phyloP scores from a whole-genome alignment of 2,797 vertebrate species.

The Periophthalmus magnuspinnatus region DNA sequence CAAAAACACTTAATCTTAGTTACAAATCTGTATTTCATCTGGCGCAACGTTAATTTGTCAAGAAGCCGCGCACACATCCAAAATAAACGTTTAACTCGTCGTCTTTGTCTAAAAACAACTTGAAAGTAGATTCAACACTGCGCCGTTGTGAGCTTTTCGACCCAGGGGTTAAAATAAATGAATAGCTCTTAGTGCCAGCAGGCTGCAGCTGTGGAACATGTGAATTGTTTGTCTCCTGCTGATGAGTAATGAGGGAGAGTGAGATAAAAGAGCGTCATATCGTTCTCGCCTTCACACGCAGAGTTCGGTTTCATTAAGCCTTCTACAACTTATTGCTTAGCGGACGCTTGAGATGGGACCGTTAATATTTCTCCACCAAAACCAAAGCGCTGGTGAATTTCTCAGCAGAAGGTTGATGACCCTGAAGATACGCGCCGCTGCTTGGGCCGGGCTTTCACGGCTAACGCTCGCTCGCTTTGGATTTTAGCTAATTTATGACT shows the following conservation, averaged over 20 bases:
- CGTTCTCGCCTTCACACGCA: slow-evolving; percentile 56
- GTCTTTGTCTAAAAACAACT: slow-evolving; percentile 38
- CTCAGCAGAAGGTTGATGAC: slow-evolving; percentile 36
- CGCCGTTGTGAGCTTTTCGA: slow-evolving; percentile 57
- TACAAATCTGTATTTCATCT: neutral
- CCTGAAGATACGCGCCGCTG: slow-evolving; percentile 16
- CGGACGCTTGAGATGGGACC: slow-evolving; percentile 21
- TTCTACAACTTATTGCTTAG: slow-evolving; percentile 39
- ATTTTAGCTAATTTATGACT: slow-evolving; percentile 65
- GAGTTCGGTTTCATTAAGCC: slow-evolving; percentile 60
- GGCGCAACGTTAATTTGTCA: neutral
- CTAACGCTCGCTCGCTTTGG: slow-evolving; percentile 49
- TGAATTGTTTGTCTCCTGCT: slow-evolving; percentile 70
- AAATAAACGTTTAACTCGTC: slow-evolving; percentile 15
- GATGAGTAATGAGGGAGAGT: slow-evolving; percentile 70
- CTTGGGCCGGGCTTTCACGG: slow-evolving; percentile 34
- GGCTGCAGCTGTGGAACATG: slow-evolving; percentile 74
- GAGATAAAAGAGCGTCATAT: slow-evolving; percentile 71
- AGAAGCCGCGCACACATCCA: neutral
- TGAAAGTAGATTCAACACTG: slow-evolving; percentile 57
- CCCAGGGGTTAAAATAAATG: slow-evolving; percentile 67
- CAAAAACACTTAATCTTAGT: neutral
- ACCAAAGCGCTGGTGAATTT: slow-evolving; percentile 26
- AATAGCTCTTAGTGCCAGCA: slow-evolving; percentile 63
- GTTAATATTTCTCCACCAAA: slow-evolving; percentile 16